Percentiles rank a stretch among this genome's conserved stretches.
These are phyloP conservation scores for Microcebus jonahi DNA, from an alignment of 2,113 vertebrate genomes.

Conservation along the genomic window DNA sequence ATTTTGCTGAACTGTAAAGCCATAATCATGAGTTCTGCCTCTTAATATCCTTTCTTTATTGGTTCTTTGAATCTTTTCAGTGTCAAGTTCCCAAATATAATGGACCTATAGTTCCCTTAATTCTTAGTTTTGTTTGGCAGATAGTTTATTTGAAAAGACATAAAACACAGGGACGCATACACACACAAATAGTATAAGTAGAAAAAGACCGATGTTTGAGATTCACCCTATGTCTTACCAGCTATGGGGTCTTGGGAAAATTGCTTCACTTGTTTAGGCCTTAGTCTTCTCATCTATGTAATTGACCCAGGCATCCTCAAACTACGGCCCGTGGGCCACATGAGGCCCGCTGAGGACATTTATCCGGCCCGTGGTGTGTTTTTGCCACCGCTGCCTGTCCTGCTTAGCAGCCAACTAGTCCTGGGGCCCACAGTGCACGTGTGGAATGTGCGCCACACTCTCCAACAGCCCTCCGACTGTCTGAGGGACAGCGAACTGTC, in stretches of 20 bases:
- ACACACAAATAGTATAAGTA: conserved; percentile 2
- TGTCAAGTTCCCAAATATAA: neutral
- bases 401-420: too few species aligned
- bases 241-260: neutral
- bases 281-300: conserved; percentile 17
- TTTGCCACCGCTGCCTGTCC: too few species aligned
- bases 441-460: too few species aligned
- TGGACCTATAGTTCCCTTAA: neutral
- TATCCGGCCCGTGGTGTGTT: too few species aligned
- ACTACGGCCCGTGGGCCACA: too few species aligned
- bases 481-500: too few species aligned
- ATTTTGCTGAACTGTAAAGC: neutral
- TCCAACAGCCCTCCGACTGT: too few species aligned
- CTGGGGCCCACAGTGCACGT: too few species aligned
- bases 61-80: neutral
- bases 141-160: conserved; percentile 5
- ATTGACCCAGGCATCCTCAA: neutral
- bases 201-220: neutral
- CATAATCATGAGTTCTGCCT: neutral
- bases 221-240: neutral
- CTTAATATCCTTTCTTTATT: neutral
- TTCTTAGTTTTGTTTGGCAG: conserved; percentile 2
- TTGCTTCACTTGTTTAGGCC: neutral
- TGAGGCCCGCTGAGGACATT: too few species aligned
- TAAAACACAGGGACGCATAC: neutral